phyloP scores from a whole-genome alignment of 2,888 invertebrate genomes.

The Gari tellinella region DNA sequence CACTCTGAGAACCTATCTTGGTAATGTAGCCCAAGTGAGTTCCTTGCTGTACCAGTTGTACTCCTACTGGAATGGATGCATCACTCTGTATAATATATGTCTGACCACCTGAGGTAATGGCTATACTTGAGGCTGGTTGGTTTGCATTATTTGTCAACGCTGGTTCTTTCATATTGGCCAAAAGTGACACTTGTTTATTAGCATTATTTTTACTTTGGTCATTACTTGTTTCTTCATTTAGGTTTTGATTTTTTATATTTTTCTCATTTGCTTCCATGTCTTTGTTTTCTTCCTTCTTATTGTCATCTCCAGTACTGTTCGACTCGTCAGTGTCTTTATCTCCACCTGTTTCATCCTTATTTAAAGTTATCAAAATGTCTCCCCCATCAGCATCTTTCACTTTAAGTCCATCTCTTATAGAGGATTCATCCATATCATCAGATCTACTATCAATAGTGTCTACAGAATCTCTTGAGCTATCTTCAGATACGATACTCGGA shows the following conservation, averaged over 20 bases:
- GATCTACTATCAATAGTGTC: conserved; percentile 24
- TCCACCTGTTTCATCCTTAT: conserved; percentile 45
- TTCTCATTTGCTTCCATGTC: background rate
- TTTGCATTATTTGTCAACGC: background rate
- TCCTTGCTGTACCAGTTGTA: conserved; percentile 34
- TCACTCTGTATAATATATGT: too few species aligned
- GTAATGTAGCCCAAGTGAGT: conserved; percentile 51
- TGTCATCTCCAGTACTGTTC: too few species aligned
- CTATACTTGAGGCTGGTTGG: background rate
- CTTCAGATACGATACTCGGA: conserved; percentile 41
- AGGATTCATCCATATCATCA: conserved; percentile 19
- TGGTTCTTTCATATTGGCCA: too few species aligned
- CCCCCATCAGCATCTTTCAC: conserved; percentile 62
- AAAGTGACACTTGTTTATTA: too few species aligned
- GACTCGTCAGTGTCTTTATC: conserved; percentile 6
- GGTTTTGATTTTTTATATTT: too few species aligned
- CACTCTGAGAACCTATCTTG: conserved; percentile 39
- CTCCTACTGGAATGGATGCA: conserved; percentile 4
- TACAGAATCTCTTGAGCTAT: conserved; percentile 44
- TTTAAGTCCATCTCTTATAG: conserved; percentile 30
- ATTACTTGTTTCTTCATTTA: too few species aligned
- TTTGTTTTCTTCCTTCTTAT: too few species aligned
- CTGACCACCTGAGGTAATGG: too few species aligned
- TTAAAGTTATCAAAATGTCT: conserved; percentile 62
- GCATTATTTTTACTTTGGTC: too few species aligned